These are phyloP conservation scores for Gryllus bimaculatus DNA, from an alignment of 1,140 invertebrate genomes.

Conservation along the genomic window DNA sequence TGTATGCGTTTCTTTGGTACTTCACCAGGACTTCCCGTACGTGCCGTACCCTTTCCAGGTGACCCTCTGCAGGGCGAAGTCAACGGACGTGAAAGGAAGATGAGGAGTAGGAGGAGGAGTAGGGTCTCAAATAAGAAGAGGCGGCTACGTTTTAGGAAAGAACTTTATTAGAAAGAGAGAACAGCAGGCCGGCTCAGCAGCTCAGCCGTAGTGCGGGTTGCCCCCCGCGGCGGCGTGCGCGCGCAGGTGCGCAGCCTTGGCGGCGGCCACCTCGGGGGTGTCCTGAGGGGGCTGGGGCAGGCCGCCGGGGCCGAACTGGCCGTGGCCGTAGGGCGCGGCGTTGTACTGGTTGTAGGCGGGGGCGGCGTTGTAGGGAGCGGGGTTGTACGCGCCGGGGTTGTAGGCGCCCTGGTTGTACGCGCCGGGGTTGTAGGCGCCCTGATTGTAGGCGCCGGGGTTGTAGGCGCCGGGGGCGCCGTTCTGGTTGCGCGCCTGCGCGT, in stretches of 20 bases:
- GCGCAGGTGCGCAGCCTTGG: conserved; percentile 28
- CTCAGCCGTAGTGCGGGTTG: not conserved
- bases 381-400: conserved; percentile 26
- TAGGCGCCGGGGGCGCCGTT: not conserved
- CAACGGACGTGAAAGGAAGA: no score
- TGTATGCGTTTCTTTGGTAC: no score
- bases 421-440: conserved; percentile 29
- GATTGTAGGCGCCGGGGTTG: not conserved
- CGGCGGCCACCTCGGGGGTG: conserved; percentile 29
- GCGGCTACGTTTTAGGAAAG: not conserved
- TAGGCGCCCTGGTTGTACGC: conserved; percentile 36
- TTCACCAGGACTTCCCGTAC: no score
- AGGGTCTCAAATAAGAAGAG: not conserved
- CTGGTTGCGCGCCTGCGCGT: conserved; percentile 21
- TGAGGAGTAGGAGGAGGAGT: no score
- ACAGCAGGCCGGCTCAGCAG: not conserved
- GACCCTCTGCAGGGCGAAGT: no score
- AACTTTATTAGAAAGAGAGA: not conserved
- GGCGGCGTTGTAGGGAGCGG: conserved; percentile 11
- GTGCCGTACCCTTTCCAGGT: no score
- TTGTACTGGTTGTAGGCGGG: conserved; percentile 33
- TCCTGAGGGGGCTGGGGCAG: conserved; percentile 25
- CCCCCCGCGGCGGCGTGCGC: conserved; percentile 22
- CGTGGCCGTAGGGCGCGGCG: conserved; percentile 36
- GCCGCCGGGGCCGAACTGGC: conserved; percentile 22